Conservation (phyloP, 2,797 vertebrate species). For the Cryptoblepharus egeriae region DNA sequence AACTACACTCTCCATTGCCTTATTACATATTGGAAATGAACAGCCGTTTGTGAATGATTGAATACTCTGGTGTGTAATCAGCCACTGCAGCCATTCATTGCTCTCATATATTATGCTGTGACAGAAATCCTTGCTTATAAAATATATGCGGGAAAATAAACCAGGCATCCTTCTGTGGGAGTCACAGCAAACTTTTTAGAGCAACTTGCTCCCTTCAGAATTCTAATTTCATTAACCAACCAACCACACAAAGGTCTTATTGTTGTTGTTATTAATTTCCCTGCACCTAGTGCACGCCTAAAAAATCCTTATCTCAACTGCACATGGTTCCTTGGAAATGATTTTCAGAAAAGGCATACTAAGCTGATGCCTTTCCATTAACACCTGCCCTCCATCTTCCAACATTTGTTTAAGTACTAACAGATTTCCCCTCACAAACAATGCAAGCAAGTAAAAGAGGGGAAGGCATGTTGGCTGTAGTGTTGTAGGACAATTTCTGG, state of each 20-base stretch:
- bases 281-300: conserved; percentile 40
- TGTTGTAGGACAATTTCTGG: not conserved
- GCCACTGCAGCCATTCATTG: conserved; percentile 25
- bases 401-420: conserved; percentile 42
- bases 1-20: not conserved
- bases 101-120: conserved; percentile 44
- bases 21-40: conserved; percentile 32
- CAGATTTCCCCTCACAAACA: conserved; percentile 37
- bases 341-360: conserved; percentile 57
- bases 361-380: conserved; percentile 52
- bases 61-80: conserved; percentile 45
- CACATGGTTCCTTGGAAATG: conserved; percentile 52
- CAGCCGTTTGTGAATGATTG: conserved; percentile 41
- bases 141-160: conserved; percentile 39
- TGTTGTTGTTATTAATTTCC: conserved; percentile 37
- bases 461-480: conserved; percentile 3
- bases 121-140: conserved; percentile 51
- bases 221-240: conserved; percentile 54
- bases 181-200: conserved; percentile 45
- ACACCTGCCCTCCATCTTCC: conserved; percentile 47
- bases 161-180: not conserved
- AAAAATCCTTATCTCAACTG: conserved; percentile 64
- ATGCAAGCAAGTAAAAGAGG: conserved; percentile 17
- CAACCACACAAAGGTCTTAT: conserved; percentile 24
- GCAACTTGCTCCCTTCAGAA: conserved; percentile 41